Evolutionary conservation across 2,888 invertebrate genomes (phyloP), one percentile per base, ranked within the genome.

Genomic region (Lithophane ornitopus): DNA sequence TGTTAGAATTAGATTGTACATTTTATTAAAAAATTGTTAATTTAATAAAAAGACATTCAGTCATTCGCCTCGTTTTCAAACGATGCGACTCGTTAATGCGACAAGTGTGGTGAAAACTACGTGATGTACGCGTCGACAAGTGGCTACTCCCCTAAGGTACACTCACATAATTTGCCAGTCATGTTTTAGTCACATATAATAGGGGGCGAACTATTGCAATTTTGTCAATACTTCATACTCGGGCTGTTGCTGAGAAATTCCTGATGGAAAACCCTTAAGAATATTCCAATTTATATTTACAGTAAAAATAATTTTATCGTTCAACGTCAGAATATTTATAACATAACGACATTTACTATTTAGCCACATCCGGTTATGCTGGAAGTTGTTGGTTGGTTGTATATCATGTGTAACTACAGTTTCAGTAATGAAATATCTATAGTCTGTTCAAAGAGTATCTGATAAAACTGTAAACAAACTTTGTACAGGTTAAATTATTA

Each of bases 281-380:
- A 58, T 54, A 58, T 39, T 11, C 8, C 22, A 22, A 22, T 39
- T 74, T 39, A 1, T 22, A 46, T 56, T 22, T 34, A 75, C 19
- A 41, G 34, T 26, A 75, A 14, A 41, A 41, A 34, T 56, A 2
- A 14, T 34, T 52, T 22, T 34, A 72, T 72, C 22, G 22, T 14
- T 0, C 3, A 9, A 4, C 49, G 14, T 46, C 70, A 58, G 12
- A 66, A 46, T 67, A 66, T 58, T 56, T 16, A 14, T 14, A 67
- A 66, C 67, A n/a, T 65, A 16, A 34, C 11, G 2, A 16, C 34
- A 34, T 67, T 34, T 34, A 67, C 6, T 44, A 16, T 41, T 12
- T 71, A 16, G 11, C 80, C 76, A 72, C 80, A 59, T 72, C 76
- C 80, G 9, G 19, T 3, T 4, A 22, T 7, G 22, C 7, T 58